Conservation (phyloP, 2,113 vertebrate genomes). For the Nyctereutes procyonoides region DNA sequence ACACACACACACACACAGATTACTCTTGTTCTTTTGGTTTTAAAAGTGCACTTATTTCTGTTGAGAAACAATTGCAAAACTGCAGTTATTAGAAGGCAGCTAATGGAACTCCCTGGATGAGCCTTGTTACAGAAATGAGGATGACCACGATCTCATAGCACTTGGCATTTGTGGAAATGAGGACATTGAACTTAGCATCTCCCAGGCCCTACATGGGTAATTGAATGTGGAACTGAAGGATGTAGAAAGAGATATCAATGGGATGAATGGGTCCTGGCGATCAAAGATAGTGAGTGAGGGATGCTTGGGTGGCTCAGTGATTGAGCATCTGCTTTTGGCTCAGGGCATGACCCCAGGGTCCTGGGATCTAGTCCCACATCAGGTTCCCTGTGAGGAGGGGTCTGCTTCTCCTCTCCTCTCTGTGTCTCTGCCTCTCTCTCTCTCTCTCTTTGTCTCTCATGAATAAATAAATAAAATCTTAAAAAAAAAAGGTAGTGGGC, state of each 20-base stretch:
- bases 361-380: too few species aligned
- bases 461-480: too few species aligned
- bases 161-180: not conserved
- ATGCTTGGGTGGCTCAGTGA: not conserved
- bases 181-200: not conserved
- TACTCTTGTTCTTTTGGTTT: conserved; percentile 21
- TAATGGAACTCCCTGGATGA: not conserved
- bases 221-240: conserved; percentile 31
- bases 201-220: not conserved
- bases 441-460: too few species aligned
- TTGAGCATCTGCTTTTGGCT: too few species aligned
- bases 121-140: not conserved
- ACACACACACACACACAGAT: not conserved
- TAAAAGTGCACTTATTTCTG: conserved; percentile 16
- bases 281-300: not conserved
- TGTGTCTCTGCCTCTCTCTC: too few species aligned
- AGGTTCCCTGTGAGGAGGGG: too few species aligned
- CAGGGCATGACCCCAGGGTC: too few species aligned
- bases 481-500: not conserved
- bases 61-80: not conserved
- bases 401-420: too few species aligned
- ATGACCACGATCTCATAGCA: not conserved
- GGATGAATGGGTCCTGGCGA: conserved; percentile 20
- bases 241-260: not conserved
- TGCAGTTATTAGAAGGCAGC: not conserved